A percentile compares a stretch with the other conserved stretches of the same genome.
phyloP scores from a whole-genome alignment of 2,797 vertebrate species.

The Poecilia wingei region DNA sequence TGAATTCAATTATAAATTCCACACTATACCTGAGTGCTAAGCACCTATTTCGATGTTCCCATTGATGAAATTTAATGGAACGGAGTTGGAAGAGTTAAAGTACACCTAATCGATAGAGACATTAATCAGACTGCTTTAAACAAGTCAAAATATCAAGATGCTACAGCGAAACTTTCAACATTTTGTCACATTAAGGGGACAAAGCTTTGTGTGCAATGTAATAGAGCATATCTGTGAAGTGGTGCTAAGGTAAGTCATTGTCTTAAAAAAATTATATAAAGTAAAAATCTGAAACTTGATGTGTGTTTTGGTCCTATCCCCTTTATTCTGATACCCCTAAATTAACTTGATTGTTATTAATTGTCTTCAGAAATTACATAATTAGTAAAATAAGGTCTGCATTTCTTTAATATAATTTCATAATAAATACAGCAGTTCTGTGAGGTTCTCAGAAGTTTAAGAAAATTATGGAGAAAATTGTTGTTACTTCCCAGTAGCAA shows the following conservation, averaged over 20 bases:
- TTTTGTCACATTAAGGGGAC: not conserved
- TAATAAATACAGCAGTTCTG: not conserved
- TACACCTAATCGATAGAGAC: not conserved
- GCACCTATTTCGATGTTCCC: not conserved
- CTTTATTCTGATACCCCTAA: not conserved
- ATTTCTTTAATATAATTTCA: not conserved
- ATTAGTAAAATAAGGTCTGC: not conserved
- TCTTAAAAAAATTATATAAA: not conserved
- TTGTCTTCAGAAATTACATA: not conserved
- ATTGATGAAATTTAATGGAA: not conserved
- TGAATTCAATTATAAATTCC: not conserved
- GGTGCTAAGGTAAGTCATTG: not conserved
- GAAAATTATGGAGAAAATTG: not conserved
- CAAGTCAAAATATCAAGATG: not conserved
- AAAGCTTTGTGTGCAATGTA: not conserved
- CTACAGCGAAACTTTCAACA: not conserved
- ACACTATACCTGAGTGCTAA: not conserved
- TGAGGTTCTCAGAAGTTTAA: not conserved
- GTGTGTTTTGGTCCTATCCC: not conserved
- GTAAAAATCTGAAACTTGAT: not conserved
- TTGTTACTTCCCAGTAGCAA: not conserved
- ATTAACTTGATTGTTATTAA: not conserved
- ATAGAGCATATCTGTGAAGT: not conserved
- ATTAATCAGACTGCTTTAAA: not conserved
- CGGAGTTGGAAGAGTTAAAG: conserved; percentile 1